Conservation (phyloP, 2,888 invertebrate species). For the Aspidiotus destructor region DNA sequence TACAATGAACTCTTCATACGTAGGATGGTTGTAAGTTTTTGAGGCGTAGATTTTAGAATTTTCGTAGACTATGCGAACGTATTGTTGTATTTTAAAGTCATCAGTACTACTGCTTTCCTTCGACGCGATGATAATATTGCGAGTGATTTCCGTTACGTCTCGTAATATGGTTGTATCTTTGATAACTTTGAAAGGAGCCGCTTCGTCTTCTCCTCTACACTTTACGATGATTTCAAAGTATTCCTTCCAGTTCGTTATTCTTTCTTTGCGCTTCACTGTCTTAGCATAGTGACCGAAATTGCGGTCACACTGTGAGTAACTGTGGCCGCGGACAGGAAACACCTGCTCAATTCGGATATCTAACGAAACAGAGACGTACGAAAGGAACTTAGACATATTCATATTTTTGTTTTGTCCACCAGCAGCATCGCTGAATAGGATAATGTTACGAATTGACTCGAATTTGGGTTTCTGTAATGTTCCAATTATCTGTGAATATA, state of each 20-base stretch:
- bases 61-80: not conserved
- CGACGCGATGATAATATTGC: too few species aligned
- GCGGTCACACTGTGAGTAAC: not conserved
- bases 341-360: not conserved
- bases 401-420: not conserved
- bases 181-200: conserved; percentile 9
- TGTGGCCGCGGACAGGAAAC: not conserved
- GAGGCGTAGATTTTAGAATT: not conserved
- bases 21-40: not conserved
- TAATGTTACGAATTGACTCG: too few species aligned
- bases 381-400: not conserved
- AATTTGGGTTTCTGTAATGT: too few species aligned
- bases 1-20: too few species aligned
- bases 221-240: conserved; percentile 15
- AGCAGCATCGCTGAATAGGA: not conserved
- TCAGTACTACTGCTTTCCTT: not conserved
- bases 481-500: too few species aligned
- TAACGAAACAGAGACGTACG: not conserved
- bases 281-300: not conserved
- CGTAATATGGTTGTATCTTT: conserved; percentile 5
- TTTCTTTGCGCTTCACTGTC: conserved; percentile 1
- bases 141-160: not conserved
- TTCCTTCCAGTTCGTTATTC: conserved; percentile 6
- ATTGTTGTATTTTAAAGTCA: not conserved
- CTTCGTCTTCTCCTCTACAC: conserved; percentile 7